These are phyloP conservation scores for Otolemur garnettii DNA, from an alignment of 2,113 vertebrate genomes.

Conservation along the genomic window DNA sequence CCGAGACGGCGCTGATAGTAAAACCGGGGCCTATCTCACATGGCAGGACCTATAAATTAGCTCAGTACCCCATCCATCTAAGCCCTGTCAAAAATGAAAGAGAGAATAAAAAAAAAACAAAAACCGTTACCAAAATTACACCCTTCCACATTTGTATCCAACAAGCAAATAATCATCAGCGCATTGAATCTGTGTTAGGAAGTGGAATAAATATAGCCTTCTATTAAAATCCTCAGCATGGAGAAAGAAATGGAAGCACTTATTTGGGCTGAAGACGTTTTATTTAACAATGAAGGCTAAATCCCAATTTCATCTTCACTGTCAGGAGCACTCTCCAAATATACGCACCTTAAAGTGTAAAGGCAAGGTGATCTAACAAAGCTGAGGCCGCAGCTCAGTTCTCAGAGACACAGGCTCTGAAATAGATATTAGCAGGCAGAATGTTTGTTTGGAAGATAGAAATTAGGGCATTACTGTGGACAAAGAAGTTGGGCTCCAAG, in stretches of 20 bases:
- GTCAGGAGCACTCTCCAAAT: slow-evolving; percentile 34
- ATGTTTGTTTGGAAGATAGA: background rate
- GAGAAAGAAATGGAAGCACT: slow-evolving; percentile 28
- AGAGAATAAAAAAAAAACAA: background rate
- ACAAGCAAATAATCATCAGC: slow-evolving; percentile 72
- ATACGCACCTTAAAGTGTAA: background rate
- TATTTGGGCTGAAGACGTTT: slow-evolving; percentile 59
- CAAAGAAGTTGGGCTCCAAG: background rate
- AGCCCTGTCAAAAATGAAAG: slow-evolving; percentile 24
- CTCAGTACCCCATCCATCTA: slow-evolving; percentile 41
- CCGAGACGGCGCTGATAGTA: slow-evolving; percentile 70
- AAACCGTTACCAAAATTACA: slow-evolving; percentile 66
- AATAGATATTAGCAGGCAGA: background rate
- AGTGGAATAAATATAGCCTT: slow-evolving; percentile 63
- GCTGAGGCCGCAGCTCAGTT: background rate
- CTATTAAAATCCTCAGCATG: slow-evolving; percentile 52
- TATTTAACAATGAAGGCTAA: slow-evolving; percentile 67
- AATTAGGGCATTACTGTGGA: background rate
- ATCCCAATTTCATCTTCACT: slow-evolving; percentile 64
- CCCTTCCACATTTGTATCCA: slow-evolving; percentile 69
- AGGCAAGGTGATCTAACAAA: background rate
- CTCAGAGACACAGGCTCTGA: background rate
- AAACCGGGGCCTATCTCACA: slow-evolving; percentile 71
- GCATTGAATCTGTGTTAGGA: slow-evolving; percentile 37
- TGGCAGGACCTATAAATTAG: slow-evolving; percentile 75